Evolutionary conservation across 2,797 vertebrate genomes (phyloP).

Genomic region (Cossypha dichroa): DNA sequence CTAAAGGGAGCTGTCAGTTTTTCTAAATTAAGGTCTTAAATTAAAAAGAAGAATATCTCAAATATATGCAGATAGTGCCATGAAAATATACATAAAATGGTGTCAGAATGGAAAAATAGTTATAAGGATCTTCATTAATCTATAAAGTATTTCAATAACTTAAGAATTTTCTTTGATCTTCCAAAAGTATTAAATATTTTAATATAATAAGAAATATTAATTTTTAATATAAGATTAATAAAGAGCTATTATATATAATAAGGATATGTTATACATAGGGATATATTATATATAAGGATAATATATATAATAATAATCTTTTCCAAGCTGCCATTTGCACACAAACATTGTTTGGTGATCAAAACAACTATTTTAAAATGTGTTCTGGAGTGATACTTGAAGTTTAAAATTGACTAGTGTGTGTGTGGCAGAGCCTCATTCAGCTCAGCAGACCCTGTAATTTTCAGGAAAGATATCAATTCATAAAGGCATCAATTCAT

Average conservation of each 20-base stretch:
- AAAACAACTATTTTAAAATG: neutral
- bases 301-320: neutral
- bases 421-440: neutral
- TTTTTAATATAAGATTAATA: neutral
- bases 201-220: neutral
- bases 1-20: neutral
- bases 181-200: neutral
- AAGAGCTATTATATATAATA: neutral
- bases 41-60: neutral
- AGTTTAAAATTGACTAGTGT: neutral
- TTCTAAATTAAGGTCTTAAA: neutral
- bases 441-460: neutral
- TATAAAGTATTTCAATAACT: neutral
- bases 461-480: neutral
- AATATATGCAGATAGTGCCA: neutral
- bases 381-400: neutral
- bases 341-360: fast-evolving
- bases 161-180: neutral
- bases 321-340: neutral
- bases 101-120: neutral
- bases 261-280: neutral
- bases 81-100: neutral
- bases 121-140: neutral
- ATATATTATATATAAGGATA: neutral
- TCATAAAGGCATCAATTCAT: neutral